Evolutionary conservation across 2,113 vertebrate species (phyloP).

Genomic region (Urocitellus parryii): DNA sequence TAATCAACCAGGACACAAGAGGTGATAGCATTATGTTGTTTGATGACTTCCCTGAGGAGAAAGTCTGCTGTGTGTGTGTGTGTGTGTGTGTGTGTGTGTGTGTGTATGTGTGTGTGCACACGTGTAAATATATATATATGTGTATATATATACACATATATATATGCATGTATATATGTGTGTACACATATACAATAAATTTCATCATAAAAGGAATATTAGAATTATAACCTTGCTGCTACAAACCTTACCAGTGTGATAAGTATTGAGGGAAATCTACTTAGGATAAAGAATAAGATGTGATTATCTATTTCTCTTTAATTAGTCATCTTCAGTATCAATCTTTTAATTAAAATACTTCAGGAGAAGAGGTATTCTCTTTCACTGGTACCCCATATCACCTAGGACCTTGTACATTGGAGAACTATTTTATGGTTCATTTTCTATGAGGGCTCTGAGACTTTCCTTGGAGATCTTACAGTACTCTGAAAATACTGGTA

Average conservation of each 20-base stretch:
- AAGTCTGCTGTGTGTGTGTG: neutral
- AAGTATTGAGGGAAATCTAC: neutral
- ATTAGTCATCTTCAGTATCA: neutral
- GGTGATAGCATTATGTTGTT: neutral
- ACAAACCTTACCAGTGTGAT: neutral
- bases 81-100: no score
- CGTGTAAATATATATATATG: neutral
- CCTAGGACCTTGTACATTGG: neutral
- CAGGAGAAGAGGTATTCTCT: neutral
- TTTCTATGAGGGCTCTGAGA: neutral
- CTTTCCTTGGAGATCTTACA: neutral
- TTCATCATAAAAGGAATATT: neutral
- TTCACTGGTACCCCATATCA: neutral
- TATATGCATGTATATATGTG: no score
- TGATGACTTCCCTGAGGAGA: slow-evolving; percentile 5
- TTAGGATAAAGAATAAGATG: neutral
- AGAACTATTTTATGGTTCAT: neutral
- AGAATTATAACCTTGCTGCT: neutral
- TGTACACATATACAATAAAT: neutral
- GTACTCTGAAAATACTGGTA: neutral
- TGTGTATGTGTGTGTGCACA: neutral
- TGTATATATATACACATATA: neutral
- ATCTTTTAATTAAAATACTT: neutral
- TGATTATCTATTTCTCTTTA: neutral
- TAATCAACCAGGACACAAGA: neutral